Evolutionary conservation across 2,797 vertebrate species (phyloP), one percentile per base, ranked within the genome.

Genomic region (Scleropages formosus): DNA sequence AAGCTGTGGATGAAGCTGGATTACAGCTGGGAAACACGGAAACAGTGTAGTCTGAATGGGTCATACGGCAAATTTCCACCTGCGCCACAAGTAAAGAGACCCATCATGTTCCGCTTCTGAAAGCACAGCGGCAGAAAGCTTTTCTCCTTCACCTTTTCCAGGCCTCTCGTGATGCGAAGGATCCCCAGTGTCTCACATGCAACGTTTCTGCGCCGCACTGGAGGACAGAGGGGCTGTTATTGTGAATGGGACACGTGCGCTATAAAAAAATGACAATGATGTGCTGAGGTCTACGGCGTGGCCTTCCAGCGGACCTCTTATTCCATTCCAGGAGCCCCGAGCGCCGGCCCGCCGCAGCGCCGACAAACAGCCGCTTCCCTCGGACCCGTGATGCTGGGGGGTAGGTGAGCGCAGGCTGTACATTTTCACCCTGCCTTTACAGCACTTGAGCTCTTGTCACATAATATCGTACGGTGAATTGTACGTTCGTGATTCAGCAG

Each of bases 161-260:
- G n/a, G n/a, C n/a, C n/a, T n/a, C n/a, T n/a, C n/a, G n/a, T n/a
- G n/a, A n/a, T n/a, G n/a, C n/a, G 74, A 84, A 78, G 39, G 80
- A 81, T 58, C 59, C 26, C 8, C 59, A 62, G 51, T 67, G n/a
- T 74, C 59, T 72, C 60, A 51, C 51, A 53, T 61, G 72, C 67
- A 75, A 39, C 69, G 58, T 22, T 62, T 60, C 78, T 24, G 69
- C 44, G 75, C 56, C 60, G 64, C 65, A 73, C 74, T 72, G 70
- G 61, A 78, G 84, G 78, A 77, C 67, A 69, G 82, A 67, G 77
- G 73, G 78, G 75, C 26, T 47, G 9, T 78, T 84, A 82, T n/a
- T n/a, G n/a, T n/a, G n/a, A n/a, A n/a, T n/a, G n/a, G n/a, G n/a
- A n/a, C n/a, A n/a, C 76, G 79, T 44, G 16, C 76, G 77, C n/a